Conservation (phyloP, 2,797 vertebrate species). For the Sebastes alutus region DNA sequence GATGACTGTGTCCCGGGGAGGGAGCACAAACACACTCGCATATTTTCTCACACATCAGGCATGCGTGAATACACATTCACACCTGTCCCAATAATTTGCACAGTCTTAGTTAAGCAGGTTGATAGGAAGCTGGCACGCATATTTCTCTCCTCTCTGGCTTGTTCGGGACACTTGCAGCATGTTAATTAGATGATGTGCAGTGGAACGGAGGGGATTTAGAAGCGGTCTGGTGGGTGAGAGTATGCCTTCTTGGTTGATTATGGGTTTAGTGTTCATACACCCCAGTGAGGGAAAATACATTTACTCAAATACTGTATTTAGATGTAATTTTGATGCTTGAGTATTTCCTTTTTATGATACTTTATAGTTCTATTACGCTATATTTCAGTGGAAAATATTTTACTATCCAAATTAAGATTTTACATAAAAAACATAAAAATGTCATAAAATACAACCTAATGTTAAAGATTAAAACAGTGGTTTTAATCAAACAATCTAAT, state of each 20-base stretch:
- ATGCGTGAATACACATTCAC: conserved; percentile 14
- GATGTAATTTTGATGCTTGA: too few species aligned
- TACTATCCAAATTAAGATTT: neutral
- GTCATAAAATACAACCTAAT: neutral
- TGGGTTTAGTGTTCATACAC: neutral
- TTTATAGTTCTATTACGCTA: too few species aligned
- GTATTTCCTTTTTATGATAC: too few species aligned
- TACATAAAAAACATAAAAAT: accelerated
- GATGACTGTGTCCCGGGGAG: conserved; percentile 59
- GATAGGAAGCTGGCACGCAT: conserved; percentile 9
- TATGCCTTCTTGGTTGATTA: neutral
- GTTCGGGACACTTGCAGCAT: conserved; percentile 14
- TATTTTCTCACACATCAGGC: conserved; percentile 25
- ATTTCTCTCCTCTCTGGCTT: conserved; percentile 17
- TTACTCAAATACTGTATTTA: too few species aligned
- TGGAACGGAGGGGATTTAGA: conserved; percentile 29
- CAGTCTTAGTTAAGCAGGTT: conserved; percentile 45
- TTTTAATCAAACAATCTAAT: neutral
- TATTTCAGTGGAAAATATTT: neutral
- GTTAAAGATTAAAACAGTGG: neutral
- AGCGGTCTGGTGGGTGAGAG: neutral
- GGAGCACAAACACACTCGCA: conserved; percentile 10
- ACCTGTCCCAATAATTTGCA: conserved; percentile 37
- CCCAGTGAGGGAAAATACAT: too few species aligned
- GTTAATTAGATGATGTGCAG: conserved; percentile 44